Evolutionary conservation across 1,140 invertebrate genomes (phyloP), one percentile per base, ranked within the genome.

Genomic region (Magallana ariakensis): DNA sequence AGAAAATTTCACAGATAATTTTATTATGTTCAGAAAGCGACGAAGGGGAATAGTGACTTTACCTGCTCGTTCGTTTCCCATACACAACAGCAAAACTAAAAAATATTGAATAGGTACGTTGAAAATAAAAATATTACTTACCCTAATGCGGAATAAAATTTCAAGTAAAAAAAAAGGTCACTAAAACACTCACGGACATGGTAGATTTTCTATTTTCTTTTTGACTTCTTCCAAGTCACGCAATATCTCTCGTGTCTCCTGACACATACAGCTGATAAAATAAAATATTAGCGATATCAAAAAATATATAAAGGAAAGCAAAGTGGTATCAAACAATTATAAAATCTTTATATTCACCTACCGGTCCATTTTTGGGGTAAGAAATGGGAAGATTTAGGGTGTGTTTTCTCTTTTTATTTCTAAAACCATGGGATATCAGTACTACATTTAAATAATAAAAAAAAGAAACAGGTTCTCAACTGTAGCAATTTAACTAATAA

Each of bases 361-460:
- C 33, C 33, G 33, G 33, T 46, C 33, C 33, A 46, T 46, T n/a
- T 60, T 60, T 16, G 58, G n/a, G 13, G 58, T n/a, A 4, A 60
- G 13, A n/a, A n/a, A 13, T 60, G 58, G 58, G 13, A 60, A 60
- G 58, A 60, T 60, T 60, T 10, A 13, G n/a, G n/a, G 58, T 13
- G 58, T 13, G n/a, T 16, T 60, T 60, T 60, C 7, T n/a, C 58
- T 60, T 10, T 60, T 60, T 60, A 11, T 11, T 16, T 60, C n/a
- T 60, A n/a, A 60, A 60, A 60, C 5, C 58, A 60, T n/a, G 58
- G 10, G 58, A 60, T 60, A 60, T 60, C 13, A 60, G 58, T 60
- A 60, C 58, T n/a, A n/a, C 13, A 60, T 60, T 60, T 60, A n/a
- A 60, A 60, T 60, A 60, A 60, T 60, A 60, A 60, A 60, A 60